A percentile compares a stretch with the other conserved stretches of the same genome.
phyloP scores from a whole-genome alignment of 2,888 invertebrate species.

The Spilarctia lutea region DNA sequence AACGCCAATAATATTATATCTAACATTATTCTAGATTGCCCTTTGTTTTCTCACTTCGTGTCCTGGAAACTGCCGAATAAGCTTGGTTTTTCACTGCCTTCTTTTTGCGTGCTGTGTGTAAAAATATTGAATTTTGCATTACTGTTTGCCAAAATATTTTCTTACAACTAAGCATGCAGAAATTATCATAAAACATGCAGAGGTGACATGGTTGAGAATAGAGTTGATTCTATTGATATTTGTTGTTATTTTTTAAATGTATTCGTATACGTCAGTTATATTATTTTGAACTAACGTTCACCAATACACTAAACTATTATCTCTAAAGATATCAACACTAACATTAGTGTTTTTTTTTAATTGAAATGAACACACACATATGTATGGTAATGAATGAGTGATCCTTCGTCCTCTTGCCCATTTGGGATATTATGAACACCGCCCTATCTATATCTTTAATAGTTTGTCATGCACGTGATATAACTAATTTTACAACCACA shows the following conservation, averaged over 20 bases:
- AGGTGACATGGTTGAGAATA: neutral
- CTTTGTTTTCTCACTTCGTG: slow-evolving; percentile 60
- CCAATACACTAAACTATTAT: neutral
- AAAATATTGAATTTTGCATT: slow-evolving; percentile 41
- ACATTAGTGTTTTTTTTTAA: neutral
- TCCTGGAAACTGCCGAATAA: slow-evolving; percentile 61
- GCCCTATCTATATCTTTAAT: too few species aligned
- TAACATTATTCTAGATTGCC: slow-evolving; percentile 57
- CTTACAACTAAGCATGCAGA: slow-evolving; percentile 23
- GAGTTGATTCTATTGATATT: neutral
- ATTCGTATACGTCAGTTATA: neutral
- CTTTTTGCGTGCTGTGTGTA: slow-evolving; percentile 69
- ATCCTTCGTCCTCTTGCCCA: too few species aligned
- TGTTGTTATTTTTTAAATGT: neutral
- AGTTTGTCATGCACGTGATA: too few species aligned
- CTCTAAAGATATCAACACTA: too few species aligned
- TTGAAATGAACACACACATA: neutral
- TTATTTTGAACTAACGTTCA: neutral
- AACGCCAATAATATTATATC: slow-evolving; percentile 51
- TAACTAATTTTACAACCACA: too few species aligned
- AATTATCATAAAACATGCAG: slow-evolving; percentile 22
- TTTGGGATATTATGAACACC: too few species aligned
- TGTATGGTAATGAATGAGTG: too few species aligned
- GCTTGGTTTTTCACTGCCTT: slow-evolving; percentile 58
- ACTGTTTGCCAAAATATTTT: slow-evolving; percentile 23